Evolutionary conservation across 2,888 invertebrate species (phyloP).

Genomic region (Agrotis ipsilon): DNA sequence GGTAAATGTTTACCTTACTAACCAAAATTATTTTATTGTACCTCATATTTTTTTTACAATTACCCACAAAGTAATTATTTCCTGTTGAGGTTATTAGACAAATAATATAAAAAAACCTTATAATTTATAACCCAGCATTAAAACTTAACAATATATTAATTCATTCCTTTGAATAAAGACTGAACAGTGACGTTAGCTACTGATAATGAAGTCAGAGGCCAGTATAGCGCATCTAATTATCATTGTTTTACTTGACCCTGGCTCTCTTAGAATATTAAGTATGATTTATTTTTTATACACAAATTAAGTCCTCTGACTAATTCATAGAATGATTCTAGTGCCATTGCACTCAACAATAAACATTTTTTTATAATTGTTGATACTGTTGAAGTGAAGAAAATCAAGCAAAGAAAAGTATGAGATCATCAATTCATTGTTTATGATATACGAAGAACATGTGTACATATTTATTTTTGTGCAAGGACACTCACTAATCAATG

Average conservation of each 20-base stretch:
- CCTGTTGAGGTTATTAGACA: neutral
- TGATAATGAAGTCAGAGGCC: conserved; percentile 68
- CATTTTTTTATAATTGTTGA: conserved; percentile 5
- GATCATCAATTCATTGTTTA: neutral
- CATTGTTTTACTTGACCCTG: conserved; percentile 62
- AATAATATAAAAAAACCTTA: conserved; percentile 17
- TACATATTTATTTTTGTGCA: neutral
- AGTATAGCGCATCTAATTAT: conserved; percentile 62
- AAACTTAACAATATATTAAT: conserved; percentile 13
- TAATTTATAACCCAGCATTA: conserved; percentile 1
- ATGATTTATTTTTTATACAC: conserved; percentile 15
- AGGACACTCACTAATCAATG: neutral
- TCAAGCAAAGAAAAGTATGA: neutral
- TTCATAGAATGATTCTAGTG: conserved; percentile 6
- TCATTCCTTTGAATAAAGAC: conserved; percentile 40
- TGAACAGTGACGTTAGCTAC: conserved; percentile 30
- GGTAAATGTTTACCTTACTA: no score
- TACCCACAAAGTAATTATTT: conserved; percentile 10
- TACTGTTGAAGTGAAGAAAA: neutral
- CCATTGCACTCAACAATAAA: conserved; percentile 18
- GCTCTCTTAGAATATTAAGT: conserved; percentile 45
- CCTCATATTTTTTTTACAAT: neutral
- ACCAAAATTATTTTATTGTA: no score
- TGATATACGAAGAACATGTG: neutral
- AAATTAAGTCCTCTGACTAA: conserved; percentile 7